phyloP scores from a whole-genome alignment of 2,888 invertebrate genomes.

The Pachycephus smyrnensis region DNA sequence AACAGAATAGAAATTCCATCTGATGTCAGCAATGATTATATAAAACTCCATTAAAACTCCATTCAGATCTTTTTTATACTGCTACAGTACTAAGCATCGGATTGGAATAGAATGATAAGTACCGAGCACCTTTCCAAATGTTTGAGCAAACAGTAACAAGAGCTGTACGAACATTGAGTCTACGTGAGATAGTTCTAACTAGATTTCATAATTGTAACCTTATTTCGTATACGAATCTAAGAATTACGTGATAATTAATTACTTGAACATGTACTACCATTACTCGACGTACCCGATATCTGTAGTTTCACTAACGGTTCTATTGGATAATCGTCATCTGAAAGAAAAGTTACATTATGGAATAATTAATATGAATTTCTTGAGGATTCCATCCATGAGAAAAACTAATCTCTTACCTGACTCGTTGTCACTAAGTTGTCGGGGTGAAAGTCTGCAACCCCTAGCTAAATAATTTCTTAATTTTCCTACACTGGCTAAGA shows the following conservation, averaged over 20 bases:
- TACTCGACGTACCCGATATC: constrained; percentile 26
- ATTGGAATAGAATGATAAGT: too few relatives aligned
- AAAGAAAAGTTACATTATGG: background rate
- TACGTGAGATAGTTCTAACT: background rate
- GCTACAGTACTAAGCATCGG: background rate
- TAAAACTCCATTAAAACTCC: too few relatives aligned
- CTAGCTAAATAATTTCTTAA: constrained; percentile 78
- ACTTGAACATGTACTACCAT: constrained; percentile 29
- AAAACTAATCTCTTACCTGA: constrained; percentile 67
- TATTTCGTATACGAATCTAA: background rate
- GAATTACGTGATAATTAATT: background rate
- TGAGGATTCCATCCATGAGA: background rate
- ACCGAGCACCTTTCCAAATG: background rate
- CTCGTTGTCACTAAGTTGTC: constrained; percentile 81
- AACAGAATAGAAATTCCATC: background rate
- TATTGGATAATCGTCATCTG: constrained; percentile 39
- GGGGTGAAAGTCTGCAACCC: constrained; percentile 81
- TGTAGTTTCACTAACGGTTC: constrained; percentile 26
- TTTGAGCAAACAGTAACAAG: background rate
- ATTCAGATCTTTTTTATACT: background rate
- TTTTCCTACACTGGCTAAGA: constrained; percentile 89
- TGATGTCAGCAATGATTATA: background rate
- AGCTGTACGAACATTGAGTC: background rate
- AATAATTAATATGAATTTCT: background rate
- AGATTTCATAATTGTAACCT: background rate